Base-by-base conservation (phyloP, 2,888 invertebrate species). In the Caenorhabditis sp. region DNA sequence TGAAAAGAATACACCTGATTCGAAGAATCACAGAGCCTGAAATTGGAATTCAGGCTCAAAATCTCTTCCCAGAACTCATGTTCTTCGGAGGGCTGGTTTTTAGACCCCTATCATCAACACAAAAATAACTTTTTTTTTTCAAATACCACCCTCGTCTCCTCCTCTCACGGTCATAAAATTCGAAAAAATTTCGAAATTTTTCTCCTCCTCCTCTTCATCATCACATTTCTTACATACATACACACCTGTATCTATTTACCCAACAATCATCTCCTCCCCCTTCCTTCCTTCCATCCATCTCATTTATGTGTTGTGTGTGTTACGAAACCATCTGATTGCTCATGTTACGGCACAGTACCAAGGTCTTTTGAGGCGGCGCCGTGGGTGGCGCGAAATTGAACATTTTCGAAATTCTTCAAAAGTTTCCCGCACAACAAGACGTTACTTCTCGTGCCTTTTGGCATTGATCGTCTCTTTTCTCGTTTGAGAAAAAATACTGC, bases 281-380 rank as follows among this genome's bases (percentile, higher is more conserved):
- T 26, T 26, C n/a, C 27, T 20, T 27, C 27, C 26, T 26, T 57
- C 54, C 10, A 21, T 23, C 14, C 4, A 4, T 21, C 23, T 23
- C 54, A 25, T 54, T 57, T 27, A 10, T 14, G 12, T 14, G 43
- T 17, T 10, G 7, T 43, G 2, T 43, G 14, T 43, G 21, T 52
- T 52, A 21, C 52, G 52, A 52, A 52, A 52, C 23, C 50, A 52
- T 7, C 20, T 52, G 52, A 52, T 52, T 52, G 52, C 52, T 52
- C 52, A 52, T 23, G 52, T 52, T 52, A 52, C 52, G 52, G 52
- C 52, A 52, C 52, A 52, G 52, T 52, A 52, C 52, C 23, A 52
- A 52, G 52, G 52, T 20, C 50, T n/a, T 50, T n/a, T 50, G 3
- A 14, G 5, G 21, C 8, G 21, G 20, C 52, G 52, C 23, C 52